Percentiles rank a stretch among this genome's conserved stretches.
phyloP scores from a whole-genome alignment of 1,140 invertebrate species.

The Heliconius eleuchia region DNA sequence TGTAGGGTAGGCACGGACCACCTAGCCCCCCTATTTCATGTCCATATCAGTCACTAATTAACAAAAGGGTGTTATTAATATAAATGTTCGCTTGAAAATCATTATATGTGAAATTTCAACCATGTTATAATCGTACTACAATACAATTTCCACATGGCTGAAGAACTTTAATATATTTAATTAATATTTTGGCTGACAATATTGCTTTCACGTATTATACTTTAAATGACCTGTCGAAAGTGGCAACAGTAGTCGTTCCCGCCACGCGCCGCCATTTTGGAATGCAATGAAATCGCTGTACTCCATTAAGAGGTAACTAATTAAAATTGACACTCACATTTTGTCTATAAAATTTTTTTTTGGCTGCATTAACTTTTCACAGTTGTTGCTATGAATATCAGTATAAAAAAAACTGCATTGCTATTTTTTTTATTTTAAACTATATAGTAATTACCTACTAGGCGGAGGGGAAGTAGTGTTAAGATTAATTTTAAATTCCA shows the following conservation, averaged over 20 bases:
- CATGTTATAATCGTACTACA: too few relatives aligned
- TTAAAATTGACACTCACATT: constrained; percentile 42
- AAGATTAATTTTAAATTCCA: neutral
- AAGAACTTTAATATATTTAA: too few relatives aligned
- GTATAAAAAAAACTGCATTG: too few relatives aligned
- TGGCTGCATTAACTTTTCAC: neutral
- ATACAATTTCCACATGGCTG: too few relatives aligned
- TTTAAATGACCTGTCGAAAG: constrained; percentile 40
- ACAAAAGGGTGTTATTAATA: too few relatives aligned
- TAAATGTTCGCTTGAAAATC: too few relatives aligned
- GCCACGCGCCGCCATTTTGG: constrained; percentile 47
- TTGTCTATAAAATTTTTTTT: neutral
- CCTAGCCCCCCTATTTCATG: too few relatives aligned
- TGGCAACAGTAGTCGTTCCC: constrained; percentile 31
- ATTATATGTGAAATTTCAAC: too few relatives aligned
- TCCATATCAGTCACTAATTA: too few relatives aligned
- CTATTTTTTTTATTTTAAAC: neutral
- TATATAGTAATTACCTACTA: neutral
- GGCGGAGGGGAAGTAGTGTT: neutral
- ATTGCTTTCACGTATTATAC: constrained; percentile 2
- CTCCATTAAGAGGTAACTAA: constrained; percentile 51
- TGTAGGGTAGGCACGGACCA: too few relatives aligned
- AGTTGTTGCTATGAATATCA: neutral
- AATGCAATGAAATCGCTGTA: constrained; percentile 52
- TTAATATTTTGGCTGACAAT: neutral